Base-by-base conservation (phyloP, 2,888 invertebrate genomes). In the Stegana nigrithorax region DNA sequence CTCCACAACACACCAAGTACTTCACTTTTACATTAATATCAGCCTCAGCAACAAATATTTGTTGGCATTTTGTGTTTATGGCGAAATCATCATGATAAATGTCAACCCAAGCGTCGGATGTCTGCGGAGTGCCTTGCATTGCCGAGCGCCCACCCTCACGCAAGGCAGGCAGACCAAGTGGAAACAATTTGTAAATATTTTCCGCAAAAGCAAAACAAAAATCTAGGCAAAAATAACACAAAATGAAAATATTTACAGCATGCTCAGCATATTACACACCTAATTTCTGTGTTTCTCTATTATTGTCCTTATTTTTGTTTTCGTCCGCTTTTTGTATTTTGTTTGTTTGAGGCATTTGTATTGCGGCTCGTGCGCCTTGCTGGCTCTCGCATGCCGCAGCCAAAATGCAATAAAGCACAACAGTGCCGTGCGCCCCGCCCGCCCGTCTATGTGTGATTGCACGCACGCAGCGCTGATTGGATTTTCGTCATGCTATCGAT, bases 211-310 rank as follows among this genome's bases (percentile, higher is more conserved):
- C 62, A 56, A 47, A 50, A 25, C 14, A 50, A 50, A 17, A 51
- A n/a, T 32, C 42, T 57, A 50, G n/a, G 27, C 59, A 58, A 26
- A n/a, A 58, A 21, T 7, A 53, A 51, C 51, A 36, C n/a, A 27
- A 51, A 36, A 45, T 21, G 17, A 26, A 68, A 71, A 75, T 72
- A 73, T 79, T 75, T 79, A 72, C 74, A 57, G 71, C 73, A 67
- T 45, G 72, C 79, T 80, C 78, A 79, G 74, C 76, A 79, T 71
- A 79, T 75, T 80, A 78, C 73, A 77, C 76, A 77, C 76, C 76
- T 77, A 77, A 77, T 77, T 77, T 76, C 78, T 76, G 73, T 78
- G 73, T 76, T 78, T 36, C 19, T 21, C 19, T 17, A 32, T 53
- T 53, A 12, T 53, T 32, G 32, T 32, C 23, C 51, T 26, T 51